Evolutionary conservation across 2,888 invertebrate genomes (phyloP), one percentile per base, ranked within the genome.

Genomic region (Hyposoter dolosus): DNA sequence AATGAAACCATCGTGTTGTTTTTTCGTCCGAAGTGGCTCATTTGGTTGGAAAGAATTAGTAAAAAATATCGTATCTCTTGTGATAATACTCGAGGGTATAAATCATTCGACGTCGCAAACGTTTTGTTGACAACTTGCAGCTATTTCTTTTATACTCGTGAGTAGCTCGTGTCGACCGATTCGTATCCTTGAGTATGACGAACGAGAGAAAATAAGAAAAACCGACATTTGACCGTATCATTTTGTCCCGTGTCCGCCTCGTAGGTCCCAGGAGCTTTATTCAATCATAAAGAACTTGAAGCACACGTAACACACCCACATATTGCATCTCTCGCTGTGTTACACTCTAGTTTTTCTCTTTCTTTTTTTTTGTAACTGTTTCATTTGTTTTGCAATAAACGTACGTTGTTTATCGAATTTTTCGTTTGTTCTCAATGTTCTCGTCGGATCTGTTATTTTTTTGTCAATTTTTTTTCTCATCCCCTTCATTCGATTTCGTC

Each of bases 211-310:
- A 74, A 10, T 23, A 47, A 53, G 35, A 10, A 56, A 69, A 63
- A 78, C 32, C 65, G 50, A 56, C 23, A 82, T 83, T 84, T 82
- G 76, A 82, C 81, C 81, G 86, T 86, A 86, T 86, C 77, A 83
- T 86, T 88, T 87, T 84, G 47, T 87, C 85, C 87, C 83, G 89
- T 90, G 83, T 87, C 88, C 89, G 89, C 76, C 65, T 43, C 88
- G 75, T 90, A 92, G 91, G 91, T 91, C 92, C 88, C 90, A 90
- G 89, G 91, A 92, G 90, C 90, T 93, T 89, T 89, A 87, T 90
- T 89, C 90, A 89, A 90, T 92, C 90, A 90, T 92, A 90, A 91
- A 90, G 91, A 91, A 89, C 84, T 91, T 92, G 89, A 92, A 89
- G 86, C 89, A 89, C 80, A 86, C 83, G 89, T 92, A 89, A 90